phyloP scores from a whole-genome alignment of 2,113 vertebrate species.

The Aplodontia rufa region DNA sequence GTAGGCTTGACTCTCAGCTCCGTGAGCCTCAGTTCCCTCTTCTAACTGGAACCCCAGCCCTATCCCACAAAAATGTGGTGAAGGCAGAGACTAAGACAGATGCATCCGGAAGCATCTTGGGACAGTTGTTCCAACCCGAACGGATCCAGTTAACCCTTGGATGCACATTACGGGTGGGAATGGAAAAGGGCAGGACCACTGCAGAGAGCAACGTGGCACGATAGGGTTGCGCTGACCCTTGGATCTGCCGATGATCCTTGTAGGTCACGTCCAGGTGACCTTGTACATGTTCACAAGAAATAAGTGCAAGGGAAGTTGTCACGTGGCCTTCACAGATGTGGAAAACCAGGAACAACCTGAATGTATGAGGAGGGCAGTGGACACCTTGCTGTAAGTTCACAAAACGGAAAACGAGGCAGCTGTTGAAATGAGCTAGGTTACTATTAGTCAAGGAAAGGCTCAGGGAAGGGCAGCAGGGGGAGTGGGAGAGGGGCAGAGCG shows the following conservation, averaged over 20 bases:
- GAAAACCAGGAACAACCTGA: neutral
- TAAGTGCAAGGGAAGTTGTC: neutral
- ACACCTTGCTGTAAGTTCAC: neutral
- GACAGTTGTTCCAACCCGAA: neutral
- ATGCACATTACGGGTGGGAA: neutral
- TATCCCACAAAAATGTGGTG: neutral
- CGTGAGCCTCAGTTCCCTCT: no score
- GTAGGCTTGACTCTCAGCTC: neutral
- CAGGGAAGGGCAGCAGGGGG: neutral
- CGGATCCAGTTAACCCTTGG: neutral
- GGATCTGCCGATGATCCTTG: neutral
- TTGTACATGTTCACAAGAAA: neutral
- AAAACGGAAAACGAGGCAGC: neutral
- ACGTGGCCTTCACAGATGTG: neutral
- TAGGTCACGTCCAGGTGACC: neutral
- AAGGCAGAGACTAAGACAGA: neutral
- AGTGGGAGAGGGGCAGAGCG: neutral
- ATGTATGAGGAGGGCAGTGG: neutral
- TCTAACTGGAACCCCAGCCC: neutral
- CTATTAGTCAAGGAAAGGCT: neutral
- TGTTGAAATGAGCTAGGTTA: neutral
- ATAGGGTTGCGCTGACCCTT: neutral
- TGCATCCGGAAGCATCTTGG: neutral
- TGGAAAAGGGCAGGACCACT: neutral
- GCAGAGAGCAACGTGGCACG: neutral